phyloP scores from a whole-genome alignment of 2,888 invertebrate genomes.

The Chaitophorus viminalis region DNA sequence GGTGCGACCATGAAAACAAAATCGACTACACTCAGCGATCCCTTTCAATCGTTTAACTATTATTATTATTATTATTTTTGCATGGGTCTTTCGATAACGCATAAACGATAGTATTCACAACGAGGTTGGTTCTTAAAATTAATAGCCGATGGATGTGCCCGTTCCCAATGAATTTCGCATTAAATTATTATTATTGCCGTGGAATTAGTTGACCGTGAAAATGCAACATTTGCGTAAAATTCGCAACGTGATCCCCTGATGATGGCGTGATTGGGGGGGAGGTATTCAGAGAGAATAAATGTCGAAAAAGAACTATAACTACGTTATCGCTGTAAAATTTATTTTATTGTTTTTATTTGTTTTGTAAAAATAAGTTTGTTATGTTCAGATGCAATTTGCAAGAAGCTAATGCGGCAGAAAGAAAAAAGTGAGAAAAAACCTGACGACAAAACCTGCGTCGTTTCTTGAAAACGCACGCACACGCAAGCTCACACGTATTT shows the following conservation, averaged over 20 bases:
- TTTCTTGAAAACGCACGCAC: constrained; percentile 30
- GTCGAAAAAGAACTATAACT: not conserved
- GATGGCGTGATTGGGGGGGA: not conserved
- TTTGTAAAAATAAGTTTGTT: constrained; percentile 9
- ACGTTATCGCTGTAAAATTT: not conserved
- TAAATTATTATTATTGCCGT: not conserved
- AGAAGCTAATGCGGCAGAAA: constrained; percentile 57
- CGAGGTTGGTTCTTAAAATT: not conserved
- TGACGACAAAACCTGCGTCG: constrained; percentile 41
- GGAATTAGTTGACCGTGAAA: constrained; percentile 2
- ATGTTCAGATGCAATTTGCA: constrained; percentile 53
- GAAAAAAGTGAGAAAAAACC: constrained; percentile 48
- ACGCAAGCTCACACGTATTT: not conserved
- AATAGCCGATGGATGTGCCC: not conserved
- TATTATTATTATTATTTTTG: not conserved
- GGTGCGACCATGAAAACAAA: not conserved
- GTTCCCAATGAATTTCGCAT: not conserved
- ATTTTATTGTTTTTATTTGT: constrained; percentile 12
- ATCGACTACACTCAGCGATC: not conserved
- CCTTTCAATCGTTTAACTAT: not conserved
- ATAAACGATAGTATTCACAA: not conserved
- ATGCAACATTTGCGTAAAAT: constrained; percentile 11
- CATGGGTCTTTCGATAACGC: not conserved
- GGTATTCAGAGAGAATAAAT: not conserved
- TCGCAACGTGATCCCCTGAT: not conserved